Evolutionary conservation across 2,113 vertebrate species (phyloP), one percentile per base, ranked within the genome.

Genomic region (Illadopsis cleaveri): DNA sequence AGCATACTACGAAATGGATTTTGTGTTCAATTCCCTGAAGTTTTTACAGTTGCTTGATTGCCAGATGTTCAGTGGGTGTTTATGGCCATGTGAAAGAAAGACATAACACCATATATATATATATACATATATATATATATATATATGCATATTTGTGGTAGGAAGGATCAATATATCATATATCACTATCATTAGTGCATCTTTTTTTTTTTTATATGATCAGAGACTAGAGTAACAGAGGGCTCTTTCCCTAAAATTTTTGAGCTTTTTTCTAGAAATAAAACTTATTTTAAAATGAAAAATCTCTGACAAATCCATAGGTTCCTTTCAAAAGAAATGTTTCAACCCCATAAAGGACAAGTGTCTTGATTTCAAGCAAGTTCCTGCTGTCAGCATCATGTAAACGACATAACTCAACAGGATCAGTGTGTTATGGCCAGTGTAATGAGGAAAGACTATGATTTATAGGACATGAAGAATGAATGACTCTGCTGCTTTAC

Each of bases 381-480:
- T 30, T 72, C 25, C 40, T 69, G 40, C 35, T 69, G 82, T 72
- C 92, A 86, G 27, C 23, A 48, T 35, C 38, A 42, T 51, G 60
- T 89, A 87, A 95, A 86, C 81, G 91, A 70, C 50, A 71, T 82
- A 93, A 93, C 16, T 93, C 81, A 94, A 47, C 37, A 65, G 20
- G 58, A 42, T 23, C 3, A 1, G 66, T 6, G 3, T 35, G 28
- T 82, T 96, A 76, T 53, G 51, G 73, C 9, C 42, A 37, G 31
- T 6, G 50, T 90, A 96, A 96, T 77, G 45, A 88, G 31, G 68
- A 69, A 88, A 35, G 42, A 61, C 62, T 60, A 14, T 72, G 85
- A 95, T 85, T 94, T 87, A 72, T 57, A 27, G 45, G 62, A 76
- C 6, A 23, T 0, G 0, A 78, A 79, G 62, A 57, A 82, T 48